Conservation (phyloP, 2,113 vertebrate genomes). For the Hippolais icterina region DNA sequence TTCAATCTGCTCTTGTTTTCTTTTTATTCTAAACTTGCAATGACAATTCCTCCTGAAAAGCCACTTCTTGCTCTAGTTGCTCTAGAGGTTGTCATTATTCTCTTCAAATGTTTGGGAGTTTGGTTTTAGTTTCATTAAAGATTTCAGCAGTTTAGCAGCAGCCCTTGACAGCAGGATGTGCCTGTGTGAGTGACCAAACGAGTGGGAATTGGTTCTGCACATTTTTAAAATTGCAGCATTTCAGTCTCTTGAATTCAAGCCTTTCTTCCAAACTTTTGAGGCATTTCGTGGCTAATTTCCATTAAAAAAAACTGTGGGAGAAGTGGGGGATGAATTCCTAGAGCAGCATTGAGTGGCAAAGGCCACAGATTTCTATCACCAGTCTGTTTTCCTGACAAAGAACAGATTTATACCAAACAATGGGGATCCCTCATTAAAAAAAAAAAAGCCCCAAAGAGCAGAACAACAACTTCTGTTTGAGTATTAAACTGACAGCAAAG, state of each 20-base stretch:
- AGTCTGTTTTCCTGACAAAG: conserved; percentile 3
- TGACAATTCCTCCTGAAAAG: neutral
- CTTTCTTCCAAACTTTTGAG: neutral
- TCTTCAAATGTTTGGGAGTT: neutral
- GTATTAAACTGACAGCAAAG: neutral
- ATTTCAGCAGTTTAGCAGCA: neutral
- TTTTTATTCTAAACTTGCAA: neutral
- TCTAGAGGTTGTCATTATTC: neutral
- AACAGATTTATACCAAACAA: neutral
- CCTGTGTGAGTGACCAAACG: accelerated
- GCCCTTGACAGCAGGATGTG: neutral
- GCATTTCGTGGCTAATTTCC: neutral
- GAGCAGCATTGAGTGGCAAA: neutral
- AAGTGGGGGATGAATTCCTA: conserved; percentile 16
- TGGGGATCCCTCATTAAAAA: neutral
- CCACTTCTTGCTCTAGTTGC: neutral
- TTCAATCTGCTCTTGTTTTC: neutral
- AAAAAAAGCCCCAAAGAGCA: neutral
- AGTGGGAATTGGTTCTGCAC: neutral
- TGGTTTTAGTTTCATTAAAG: neutral
- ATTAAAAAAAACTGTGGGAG: neutral
- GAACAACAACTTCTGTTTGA: neutral
- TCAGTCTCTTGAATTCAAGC: neutral
- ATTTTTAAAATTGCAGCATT: neutral
- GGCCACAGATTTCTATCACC: neutral